Evolutionary conservation across 92 coral and sea anemone species (phyloP), one percentile per base, ranked within the genome.

Genomic region (Actinostola sp.): DNA sequence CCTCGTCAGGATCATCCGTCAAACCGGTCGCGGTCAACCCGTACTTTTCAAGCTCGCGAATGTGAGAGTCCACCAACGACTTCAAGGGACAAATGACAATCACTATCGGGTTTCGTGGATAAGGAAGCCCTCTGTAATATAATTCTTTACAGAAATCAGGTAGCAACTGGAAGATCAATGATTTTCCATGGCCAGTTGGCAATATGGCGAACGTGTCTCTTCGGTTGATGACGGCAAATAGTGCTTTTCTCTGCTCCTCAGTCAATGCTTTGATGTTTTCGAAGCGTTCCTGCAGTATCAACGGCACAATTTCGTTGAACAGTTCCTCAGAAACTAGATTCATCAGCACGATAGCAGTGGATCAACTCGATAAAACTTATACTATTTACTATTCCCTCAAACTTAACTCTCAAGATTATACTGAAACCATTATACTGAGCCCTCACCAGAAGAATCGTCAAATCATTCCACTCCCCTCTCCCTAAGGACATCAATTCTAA

Each of bases 51-150:
- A 83, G 60, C 44, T 87, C 88, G 36, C 68, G 73, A 43, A 72
- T 77, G 70, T 86, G 86, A 53, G 89, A 85, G 56, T 74, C 80
- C 23, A 74, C 86, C 25, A 86, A 72, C n/a, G 84, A 81, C 29
- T 57, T 71, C 69, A 86, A 60, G 10, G 92, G 84, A 48, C 92
- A 86, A 32, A 81, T 73, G 42, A 86, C 86, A 35, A 80, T 49
- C 27, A 80, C 68, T 33, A 86, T 86, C 42, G 86, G 69, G 35
- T 81, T 52, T 12, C 72, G 49, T 75, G 91, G 79, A 25, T 62
- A 75, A 19, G 67, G 38, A 19, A 46, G 54, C 36, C 91, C 91
- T 71, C 74, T 42, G 59, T 53, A 28, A 54, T n/a, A 75, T 45
- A 72, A 59, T 23, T 73, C 63, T 72, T 61, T 43, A 39, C 70